Base-by-base conservation (phyloP, 1,140 invertebrate genomes). In the Aphis gossypii region DNA sequence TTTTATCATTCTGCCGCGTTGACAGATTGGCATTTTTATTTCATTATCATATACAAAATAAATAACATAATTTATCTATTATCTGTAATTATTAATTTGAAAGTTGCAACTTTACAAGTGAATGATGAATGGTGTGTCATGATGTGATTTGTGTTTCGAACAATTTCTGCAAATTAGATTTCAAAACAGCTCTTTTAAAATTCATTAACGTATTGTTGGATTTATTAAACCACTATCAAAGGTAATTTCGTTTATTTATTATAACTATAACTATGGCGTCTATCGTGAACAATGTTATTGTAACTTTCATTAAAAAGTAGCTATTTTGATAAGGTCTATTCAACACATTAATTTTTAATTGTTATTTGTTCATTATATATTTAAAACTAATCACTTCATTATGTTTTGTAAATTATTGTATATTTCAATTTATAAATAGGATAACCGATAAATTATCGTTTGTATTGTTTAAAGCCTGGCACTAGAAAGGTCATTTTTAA, bases 211-310 rank as follows among this genome's bases (percentile, higher is more conserved):
- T 21, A 35, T 83, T 23, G 35, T 83, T 83, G 6, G 35, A 23
- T 83, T 76, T 23, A 76, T n/a, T 7, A n/a, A 76, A 76, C n/a
- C 11, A 14, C 1, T n/a, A 18, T 14, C 14, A 5, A 76, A 76
- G 60, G 60, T 76, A 76, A 76, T 76, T 76, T 76, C 30, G 60
- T n/a, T 76, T 76, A 76, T 76, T 76, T 76, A 76, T n/a, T n/a
- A 76, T 76, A 35, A 14, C 5, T n/a, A 76, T 76, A 35, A 14
- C 5, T 14, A 51, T 14, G 30, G 30, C 18, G 14, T n/a, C 14
- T n/a, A 76, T 23, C 38, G 82, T 82, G 68, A n/a, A 1, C 30
- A 18, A 35, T 35, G 68, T 76, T 14, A 76, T 60, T 68, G n/a
- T 76, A 76, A 76, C 14, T n/a, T 68, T 68, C 60, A 76, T 76